phyloP scores from a whole-genome alignment of 2,888 invertebrate species.

The Drosophila nigricruria region DNA sequence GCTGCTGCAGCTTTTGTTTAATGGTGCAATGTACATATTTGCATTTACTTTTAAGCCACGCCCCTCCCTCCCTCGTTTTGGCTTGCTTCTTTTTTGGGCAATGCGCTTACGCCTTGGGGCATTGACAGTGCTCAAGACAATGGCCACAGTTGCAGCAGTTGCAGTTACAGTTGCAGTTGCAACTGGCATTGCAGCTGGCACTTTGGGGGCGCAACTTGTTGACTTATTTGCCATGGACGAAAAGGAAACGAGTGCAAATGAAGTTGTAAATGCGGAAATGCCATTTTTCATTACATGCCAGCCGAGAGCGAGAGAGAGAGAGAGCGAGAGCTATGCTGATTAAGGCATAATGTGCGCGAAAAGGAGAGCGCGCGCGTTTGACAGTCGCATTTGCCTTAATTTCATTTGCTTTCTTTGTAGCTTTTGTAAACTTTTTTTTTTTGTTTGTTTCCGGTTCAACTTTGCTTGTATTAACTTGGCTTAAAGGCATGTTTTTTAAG shows the following conservation, averaged over 20 bases:
- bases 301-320: background rate
- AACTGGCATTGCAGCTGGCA: slow-evolving; percentile 68
- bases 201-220: slow-evolving; percentile 67
- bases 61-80: background rate
- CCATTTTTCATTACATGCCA: slow-evolving; percentile 65
- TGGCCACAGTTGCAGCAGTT: slow-evolving; percentile 35
- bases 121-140: slow-evolving; percentile 52
- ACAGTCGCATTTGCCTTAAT: slow-evolving; percentile 24
- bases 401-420: slow-evolving; percentile 15
- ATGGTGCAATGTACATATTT: slow-evolving; percentile 64
- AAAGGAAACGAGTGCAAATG: slow-evolving; percentile 53
- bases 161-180: slow-evolving; percentile 49
- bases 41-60: slow-evolving; percentile 39
- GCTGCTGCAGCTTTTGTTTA: slow-evolving; percentile 48
- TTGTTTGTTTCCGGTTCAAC: background rate
- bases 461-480: slow-evolving; percentile 6
- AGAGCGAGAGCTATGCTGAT: background rate
- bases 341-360: background rate
- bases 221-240: slow-evolving; percentile 58
- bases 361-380: background rate
- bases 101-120: slow-evolving; percentile 20
- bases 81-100: slow-evolving; percentile 1
- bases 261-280: slow-evolving; percentile 75
- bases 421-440: background rate
- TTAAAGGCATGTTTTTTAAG: background rate